These are phyloP conservation scores for Halcyon leucocephala DNA, from an alignment of 2,797 vertebrate species.

Conservation along the genomic window DNA sequence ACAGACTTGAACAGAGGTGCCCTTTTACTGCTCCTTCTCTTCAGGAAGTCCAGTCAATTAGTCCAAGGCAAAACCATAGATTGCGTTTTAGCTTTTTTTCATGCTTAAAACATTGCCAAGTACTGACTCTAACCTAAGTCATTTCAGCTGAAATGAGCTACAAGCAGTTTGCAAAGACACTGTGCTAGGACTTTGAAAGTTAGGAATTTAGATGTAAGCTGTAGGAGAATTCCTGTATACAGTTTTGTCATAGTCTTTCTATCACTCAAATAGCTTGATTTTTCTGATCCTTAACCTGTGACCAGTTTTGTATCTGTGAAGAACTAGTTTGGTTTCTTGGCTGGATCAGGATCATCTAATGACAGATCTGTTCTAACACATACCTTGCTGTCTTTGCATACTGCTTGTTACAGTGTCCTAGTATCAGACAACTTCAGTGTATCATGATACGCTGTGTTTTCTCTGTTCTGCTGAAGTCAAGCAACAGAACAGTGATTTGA, in stretches of 20 bases:
- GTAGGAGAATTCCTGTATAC: background rate
- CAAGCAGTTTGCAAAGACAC: background rate
- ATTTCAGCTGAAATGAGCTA: background rate
- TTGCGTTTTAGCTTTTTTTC: constrained; percentile 53
- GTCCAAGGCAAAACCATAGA: constrained; percentile 63
- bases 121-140: background rate
- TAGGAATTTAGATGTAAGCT: background rate
- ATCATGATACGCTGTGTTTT: background rate
- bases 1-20: constrained; percentile 82
- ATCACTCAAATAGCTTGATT: background rate
- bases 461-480: background rate
- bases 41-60: constrained; percentile 80
- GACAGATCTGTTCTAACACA: background rate
- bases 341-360: background rate
- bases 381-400: background rate
- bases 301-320: background rate
- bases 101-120: constrained; percentile 50
- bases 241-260: background rate
- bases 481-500: background rate
- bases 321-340: background rate
- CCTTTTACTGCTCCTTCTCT: constrained; percentile 81
- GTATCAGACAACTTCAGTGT: background rate
- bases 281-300: background rate
- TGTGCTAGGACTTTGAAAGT: background rate
- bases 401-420: background rate